These are phyloP conservation scores for Dromius quadrimaculatus DNA, from an alignment of 2,888 invertebrate species.

Conservation along the genomic window DNA sequence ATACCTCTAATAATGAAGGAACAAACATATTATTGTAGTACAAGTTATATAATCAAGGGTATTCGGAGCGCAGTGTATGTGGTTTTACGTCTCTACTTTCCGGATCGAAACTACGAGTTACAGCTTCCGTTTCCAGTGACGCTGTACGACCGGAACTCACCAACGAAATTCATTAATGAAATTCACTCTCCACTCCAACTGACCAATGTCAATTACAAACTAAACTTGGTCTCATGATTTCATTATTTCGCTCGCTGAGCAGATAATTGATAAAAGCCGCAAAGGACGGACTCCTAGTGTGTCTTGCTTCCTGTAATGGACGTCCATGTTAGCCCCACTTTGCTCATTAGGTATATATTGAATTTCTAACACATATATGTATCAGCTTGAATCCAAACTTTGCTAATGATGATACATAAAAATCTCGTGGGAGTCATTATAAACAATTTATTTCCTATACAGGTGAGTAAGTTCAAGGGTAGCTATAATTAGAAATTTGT, in stretches of 20 bases:
- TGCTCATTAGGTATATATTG: neutral
- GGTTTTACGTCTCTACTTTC: conserved; percentile 9
- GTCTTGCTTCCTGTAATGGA: conserved; percentile 4
- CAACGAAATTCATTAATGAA: conserved; percentile 37
- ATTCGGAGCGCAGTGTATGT: conserved; percentile 36
- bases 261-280: conserved; percentile 27
- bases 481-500: no score
- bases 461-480: no score
- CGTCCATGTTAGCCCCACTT: neutral
- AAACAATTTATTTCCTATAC: no score
- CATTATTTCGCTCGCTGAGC: conserved; percentile 11
- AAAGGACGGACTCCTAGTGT: neutral
- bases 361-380: neutral
- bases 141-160: conserved; percentile 13
- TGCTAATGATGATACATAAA: no score
- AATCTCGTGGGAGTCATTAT: no score
- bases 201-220: conserved; percentile 30
- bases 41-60: conserved; percentile 30
- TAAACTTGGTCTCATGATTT: conserved; percentile 27
- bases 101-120: conserved; percentile 26
- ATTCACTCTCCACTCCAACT: conserved; percentile 24
- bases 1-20: no score
- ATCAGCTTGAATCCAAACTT: no score
- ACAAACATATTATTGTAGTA: no score
- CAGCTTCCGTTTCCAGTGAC: conserved; percentile 36